phyloP scores from a whole-genome alignment of 1,140 invertebrate species.

The Ips typographus region DNA sequence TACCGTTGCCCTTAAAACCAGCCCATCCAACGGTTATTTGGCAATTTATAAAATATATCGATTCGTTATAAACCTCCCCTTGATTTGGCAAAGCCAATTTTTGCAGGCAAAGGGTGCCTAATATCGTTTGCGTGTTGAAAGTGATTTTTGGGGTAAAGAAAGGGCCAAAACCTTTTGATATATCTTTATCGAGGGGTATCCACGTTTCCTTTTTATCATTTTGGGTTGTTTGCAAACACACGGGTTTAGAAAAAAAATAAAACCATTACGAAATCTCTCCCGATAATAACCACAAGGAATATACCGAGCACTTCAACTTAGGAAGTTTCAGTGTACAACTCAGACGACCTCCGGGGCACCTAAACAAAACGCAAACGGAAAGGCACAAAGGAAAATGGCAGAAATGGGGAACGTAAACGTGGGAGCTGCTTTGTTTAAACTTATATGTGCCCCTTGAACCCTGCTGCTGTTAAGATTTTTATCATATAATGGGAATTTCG shows the following conservation, averaged over 20 bases:
- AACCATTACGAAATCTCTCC: neutral
- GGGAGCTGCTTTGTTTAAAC: constrained; percentile 6
- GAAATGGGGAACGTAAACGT: constrained; percentile 5
- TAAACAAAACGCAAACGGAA: constrained; percentile 11
- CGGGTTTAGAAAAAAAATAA: neutral
- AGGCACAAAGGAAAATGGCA: constrained; percentile 8
- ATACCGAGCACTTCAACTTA: neutral
- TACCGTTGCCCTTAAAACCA: no score
- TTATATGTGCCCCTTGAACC: neutral
- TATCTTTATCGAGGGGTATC: constrained; percentile 13
- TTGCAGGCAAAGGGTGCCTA: constrained; percentile 32
- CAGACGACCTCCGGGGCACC: constrained; percentile 8
- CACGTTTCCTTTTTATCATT: constrained; percentile 23
- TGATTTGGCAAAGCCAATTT: constrained; percentile 16
- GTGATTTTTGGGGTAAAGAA: constrained; percentile 30
- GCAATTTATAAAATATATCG: no score
- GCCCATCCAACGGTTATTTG: no score
- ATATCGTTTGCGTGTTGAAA: constrained; percentile 44
- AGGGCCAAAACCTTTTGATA: constrained; percentile 21
- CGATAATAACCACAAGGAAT: constrained; percentile 2
- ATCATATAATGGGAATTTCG: constrained; percentile 8
- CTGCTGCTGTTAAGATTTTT: constrained; percentile 11
- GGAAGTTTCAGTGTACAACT: constrained; percentile 2
- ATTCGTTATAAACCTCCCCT: neutral
- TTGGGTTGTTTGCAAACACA: constrained; percentile 4